These are phyloP conservation scores for Ophioninae sp. DNA, from an alignment of 2,888 invertebrate species.

Conservation along the genomic window DNA sequence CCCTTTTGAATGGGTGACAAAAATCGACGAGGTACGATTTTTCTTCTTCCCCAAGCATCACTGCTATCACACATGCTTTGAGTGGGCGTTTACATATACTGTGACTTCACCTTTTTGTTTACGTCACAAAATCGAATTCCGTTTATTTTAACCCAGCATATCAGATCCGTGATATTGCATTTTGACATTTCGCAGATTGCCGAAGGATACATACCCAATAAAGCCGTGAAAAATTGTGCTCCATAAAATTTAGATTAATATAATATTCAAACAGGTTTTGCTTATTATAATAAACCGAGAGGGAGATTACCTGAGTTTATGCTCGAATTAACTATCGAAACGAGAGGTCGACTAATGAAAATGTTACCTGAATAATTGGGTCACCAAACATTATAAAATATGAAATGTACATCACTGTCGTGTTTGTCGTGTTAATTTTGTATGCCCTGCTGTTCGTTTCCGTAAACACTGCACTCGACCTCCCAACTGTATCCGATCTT, in stretches of 20 bases:
- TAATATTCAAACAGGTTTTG: background rate
- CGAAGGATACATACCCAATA: background rate
- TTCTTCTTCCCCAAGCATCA: slow-evolving; percentile 5
- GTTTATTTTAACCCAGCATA: background rate
- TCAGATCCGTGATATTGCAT: background rate
- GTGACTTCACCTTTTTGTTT: background rate
- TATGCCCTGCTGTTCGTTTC: background rate
- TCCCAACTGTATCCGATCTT: background rate
- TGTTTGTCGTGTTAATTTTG: background rate
- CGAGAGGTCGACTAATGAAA: background rate
- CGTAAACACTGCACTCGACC: background rate
- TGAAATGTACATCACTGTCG: background rate
- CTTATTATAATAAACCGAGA: background rate
- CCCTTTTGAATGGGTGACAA: background rate
- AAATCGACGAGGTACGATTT: background rate
- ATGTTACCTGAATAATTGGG: background rate
- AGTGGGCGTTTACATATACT: background rate
- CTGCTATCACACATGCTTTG: background rate
- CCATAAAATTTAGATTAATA: background rate
- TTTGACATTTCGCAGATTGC: background rate
- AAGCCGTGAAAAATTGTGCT: background rate
- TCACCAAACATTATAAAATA: background rate
- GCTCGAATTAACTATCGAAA: background rate
- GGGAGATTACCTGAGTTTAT: background rate
- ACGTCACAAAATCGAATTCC: background rate